Evolutionary conservation across 2,113 vertebrate genomes (phyloP).

Genomic region (Deroptyus accipitrinus): DNA sequence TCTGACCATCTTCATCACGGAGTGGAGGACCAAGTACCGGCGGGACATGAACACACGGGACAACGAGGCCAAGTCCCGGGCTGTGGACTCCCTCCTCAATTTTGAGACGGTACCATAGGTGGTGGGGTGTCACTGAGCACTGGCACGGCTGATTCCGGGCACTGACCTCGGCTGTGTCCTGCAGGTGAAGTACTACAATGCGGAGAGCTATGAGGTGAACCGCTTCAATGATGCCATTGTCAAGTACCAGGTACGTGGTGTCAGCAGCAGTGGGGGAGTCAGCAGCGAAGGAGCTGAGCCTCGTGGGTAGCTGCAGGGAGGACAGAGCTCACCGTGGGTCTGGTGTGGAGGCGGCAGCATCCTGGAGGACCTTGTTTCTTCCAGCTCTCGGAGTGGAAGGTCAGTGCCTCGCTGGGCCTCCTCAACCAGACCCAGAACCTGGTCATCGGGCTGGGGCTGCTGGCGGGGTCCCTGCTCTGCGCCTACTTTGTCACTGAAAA

Average conservation of each 20-base stretch:
- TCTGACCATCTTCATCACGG: conserved; percentile 90
- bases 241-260: conserved; percentile 85
- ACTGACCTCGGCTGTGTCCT: not conserved
- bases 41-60: conserved; percentile 91
- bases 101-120: conserved; percentile 87
- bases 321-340: not conserved
- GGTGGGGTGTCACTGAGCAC: not conserved
- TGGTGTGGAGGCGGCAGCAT: not conserved
- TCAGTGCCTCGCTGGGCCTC: conserved; percentile 87
- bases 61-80: conserved; percentile 87
- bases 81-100: conserved; percentile 94
- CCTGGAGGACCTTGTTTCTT: not conserved
- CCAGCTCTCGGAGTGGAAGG: conserved; percentile 90
- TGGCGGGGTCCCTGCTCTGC: conserved; percentile 91
- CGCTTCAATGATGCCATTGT: conserved; percentile 87
- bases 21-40: conserved; percentile 96
- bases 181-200: conserved; percentile 97
- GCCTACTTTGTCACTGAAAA: conserved; percentile 91
- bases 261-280: not conserved
- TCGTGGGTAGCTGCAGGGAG: not conserved
- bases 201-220: conserved; percentile 87
- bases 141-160: not conserved
- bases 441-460: conserved; percentile 86
- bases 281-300: not conserved
- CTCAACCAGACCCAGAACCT: conserved; percentile 96